Conservation (phyloP, 2,888 invertebrate genomes). For the Dioctria linearis region DNA sequence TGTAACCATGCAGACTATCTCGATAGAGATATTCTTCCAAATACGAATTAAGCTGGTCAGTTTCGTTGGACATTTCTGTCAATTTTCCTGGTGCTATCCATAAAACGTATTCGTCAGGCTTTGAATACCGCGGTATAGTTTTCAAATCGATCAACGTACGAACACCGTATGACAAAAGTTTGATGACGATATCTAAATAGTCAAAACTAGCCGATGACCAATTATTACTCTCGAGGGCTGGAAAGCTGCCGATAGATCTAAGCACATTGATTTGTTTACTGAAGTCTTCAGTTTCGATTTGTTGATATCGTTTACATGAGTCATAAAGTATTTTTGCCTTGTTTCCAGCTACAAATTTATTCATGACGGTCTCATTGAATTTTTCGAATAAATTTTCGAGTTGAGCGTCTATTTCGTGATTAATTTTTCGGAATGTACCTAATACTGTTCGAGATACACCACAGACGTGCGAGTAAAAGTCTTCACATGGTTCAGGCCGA, state of each 20-base stretch:
- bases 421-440: neutral
- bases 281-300: neutral
- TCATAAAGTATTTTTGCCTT: neutral
- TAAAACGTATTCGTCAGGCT: neutral
- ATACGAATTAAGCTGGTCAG: neutral
- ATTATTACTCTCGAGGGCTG: neutral
- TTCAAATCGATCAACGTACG: neutral
- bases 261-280: neutral
- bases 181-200: neutral
- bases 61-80: neutral
- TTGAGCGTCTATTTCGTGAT: neutral
- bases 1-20: neutral
- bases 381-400: neutral
- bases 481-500: slow-evolving; percentile 7
- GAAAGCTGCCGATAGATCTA: neutral
- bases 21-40: neutral
- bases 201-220: slow-evolving; percentile 8
- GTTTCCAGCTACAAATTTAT: neutral
- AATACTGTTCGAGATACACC: neutral
- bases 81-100: neutral
- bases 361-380: neutral
- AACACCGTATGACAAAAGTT: neutral
- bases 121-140: neutral
- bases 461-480: neutral
- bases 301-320: neutral